Evolutionary conservation across 2,888 invertebrate genomes (phyloP), one percentile per base, ranked within the genome.

Genomic region (Odontocolon sp.): DNA sequence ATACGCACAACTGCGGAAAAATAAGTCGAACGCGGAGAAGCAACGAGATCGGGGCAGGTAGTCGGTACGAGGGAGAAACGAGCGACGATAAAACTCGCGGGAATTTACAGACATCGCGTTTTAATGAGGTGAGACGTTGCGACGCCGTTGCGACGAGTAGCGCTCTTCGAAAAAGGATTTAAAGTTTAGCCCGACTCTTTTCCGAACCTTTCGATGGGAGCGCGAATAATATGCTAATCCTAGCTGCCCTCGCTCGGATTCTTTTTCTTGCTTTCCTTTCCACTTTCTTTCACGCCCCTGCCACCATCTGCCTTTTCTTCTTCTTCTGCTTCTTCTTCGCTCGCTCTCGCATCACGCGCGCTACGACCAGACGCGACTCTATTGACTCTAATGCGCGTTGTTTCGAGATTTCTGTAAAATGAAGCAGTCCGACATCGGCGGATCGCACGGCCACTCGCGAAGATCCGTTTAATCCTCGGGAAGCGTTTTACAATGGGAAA

Each of bases 221-320:
- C 83, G 87, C 87, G 89, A 89, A 90, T 89, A 88, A 89, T 87
- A 90, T 90, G 89, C 87, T 89, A 90, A 90, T 89, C 89, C 87
- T 50, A 38, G 78, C 50, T 80, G 81, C 81, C 78, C 83, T 80
- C 82, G 79, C 73, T 79, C 78, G 77, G 64, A 71, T 80, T 68
- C 67, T 78, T 80, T 79, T 61, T 61, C 61, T 40, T 72, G 42
- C 38, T 76, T 66, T 68, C 80, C 74, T 66, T 76, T 61, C 64
- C 26, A 56, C 45, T 36, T 72, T 59, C 67, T n/a, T n/a, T n/a
- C n/a, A n/a, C n/a, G n/a, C n/a, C 42, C 52, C 47, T 14, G 16
- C 45, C 26, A 14, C 61, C 52, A 26, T 26, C 33, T 54, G 14
- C 52, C 14, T 33, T 16, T 33, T 26, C 40, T 72, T 26, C 61